phyloP scores from a whole-genome alignment of 2,113 vertebrate genomes.

The Danio rerio region GRCz12tu NC_133195.1:27875001-27875500 shows the following conservation, averaged over 20 bases:
- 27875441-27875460: too few species aligned
- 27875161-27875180: slow-evolving; percentile 6
- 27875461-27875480: too few species aligned
- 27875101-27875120: slow-evolving; percentile 31
- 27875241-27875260: neutral
- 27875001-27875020: slow-evolving; percentile 17
- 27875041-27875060: slow-evolving; percentile 13
- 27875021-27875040: neutral
- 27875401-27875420: too few species aligned
- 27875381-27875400: too few species aligned
- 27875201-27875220: slow-evolving; percentile 33
- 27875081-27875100: slow-evolving; percentile 12
- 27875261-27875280: neutral
- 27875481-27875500: too few species aligned
- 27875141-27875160: slow-evolving; percentile 58
- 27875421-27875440: too few species aligned
- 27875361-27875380: too few species aligned
- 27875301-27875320: too few species aligned
- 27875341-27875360: too few species aligned
- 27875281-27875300: neutral
- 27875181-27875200: slow-evolving; percentile 29
- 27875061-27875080: slow-evolving; percentile 23
- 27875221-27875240: neutral
- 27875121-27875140: slow-evolving; percentile 63
- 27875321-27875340: too few species aligned